phyloP scores from a whole-genome alignment of 2,113 vertebrate genomes.

The Leptodactylus fuscus region DNA sequence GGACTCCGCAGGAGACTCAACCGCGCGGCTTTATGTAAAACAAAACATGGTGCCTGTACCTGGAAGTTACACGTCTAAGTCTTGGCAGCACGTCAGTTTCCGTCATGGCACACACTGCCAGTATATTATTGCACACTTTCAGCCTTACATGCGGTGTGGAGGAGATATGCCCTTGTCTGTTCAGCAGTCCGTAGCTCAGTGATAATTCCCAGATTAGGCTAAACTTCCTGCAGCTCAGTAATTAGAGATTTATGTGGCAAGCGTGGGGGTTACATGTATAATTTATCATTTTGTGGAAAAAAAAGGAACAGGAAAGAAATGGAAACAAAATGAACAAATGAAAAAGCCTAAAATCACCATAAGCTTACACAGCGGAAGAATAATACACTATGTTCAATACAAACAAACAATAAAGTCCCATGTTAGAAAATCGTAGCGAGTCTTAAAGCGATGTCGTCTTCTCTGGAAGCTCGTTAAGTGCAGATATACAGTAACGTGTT shows the following conservation, averaged over 20 bases:
- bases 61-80: constrained; percentile 46
- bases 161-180: constrained; percentile 36
- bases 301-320: constrained; percentile 59
- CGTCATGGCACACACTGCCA: constrained; percentile 34
- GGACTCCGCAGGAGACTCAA: constrained; percentile 19
- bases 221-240: constrained; percentile 50
- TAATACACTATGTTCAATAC: background rate
- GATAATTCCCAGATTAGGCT: constrained; percentile 38
- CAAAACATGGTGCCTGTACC: too few relatives aligned
- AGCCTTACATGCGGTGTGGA: constrained; percentile 51
- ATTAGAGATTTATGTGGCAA: constrained; percentile 56
- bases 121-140: constrained; percentile 54
- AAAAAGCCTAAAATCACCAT: constrained; percentile 59
- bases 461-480: constrained; percentile 51
- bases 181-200: constrained; percentile 36
- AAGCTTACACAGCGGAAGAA: constrained; percentile 32
- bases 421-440: constrained; percentile 61
- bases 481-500: constrained; percentile 47
- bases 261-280: constrained; percentile 11
- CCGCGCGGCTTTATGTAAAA: constrained; percentile 55
- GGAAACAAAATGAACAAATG: constrained; percentile 12
- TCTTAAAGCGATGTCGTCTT: constrained; percentile 41
- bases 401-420: constrained; percentile 51
- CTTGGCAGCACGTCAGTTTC: constrained; percentile 58
- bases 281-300: constrained; percentile 54